Evolutionary conservation across 2,113 vertebrate genomes (phyloP), one percentile per base, ranked within the genome.

Genomic region (Orientallactaga bullata): DNA sequence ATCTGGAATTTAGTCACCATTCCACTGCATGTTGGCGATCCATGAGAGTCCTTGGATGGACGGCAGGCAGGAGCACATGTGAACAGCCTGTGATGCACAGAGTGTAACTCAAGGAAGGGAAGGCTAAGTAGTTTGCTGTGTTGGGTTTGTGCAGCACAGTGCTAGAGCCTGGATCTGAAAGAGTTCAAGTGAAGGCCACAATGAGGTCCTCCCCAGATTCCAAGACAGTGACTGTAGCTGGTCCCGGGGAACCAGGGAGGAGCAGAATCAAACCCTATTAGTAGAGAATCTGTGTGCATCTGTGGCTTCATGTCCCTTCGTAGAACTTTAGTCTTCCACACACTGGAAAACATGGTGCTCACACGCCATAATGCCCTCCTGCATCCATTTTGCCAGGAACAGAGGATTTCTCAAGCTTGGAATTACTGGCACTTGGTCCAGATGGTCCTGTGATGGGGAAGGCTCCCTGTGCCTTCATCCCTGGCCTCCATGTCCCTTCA

Each of bases 131-230:
- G 88, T 51, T 39, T 51, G 12, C 17, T 74, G 4, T 71, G 69
- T 35, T 30, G 66, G 37, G 42, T 47, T 73, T 30, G 72, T 1
- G 51, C 6, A 26, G 24, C 61, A 65, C 51, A 82, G 87, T 32
- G 47, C 71, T 93, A 74, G 86, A 77, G 63, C 11, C 55, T 47
- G 73, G 60, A 51, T 65, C 82, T 86, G n/a, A 95, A 92, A 76
- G 55, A 86, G 66, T 63, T 69, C 58, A 83, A 1, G 20, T 55
- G 21, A 63, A 81, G 88, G 12, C 88, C 6, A 23, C 6, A 78
- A 77, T 58, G n/a, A 88, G 11, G 37, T 39, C 39, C 55, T 76
- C 58, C 51, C 18, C 4, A 8, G 60, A 92, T 77, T 8, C n/a
- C 35, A 63, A 21, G 13, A 3, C 7, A 87, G 77, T 55, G 32